A percentile compares a stretch with the other conserved stretches of the same genome.
Evolutionary conservation across 2,888 invertebrate species (phyloP).

Genomic region (Papilio demoleus): DNA sequence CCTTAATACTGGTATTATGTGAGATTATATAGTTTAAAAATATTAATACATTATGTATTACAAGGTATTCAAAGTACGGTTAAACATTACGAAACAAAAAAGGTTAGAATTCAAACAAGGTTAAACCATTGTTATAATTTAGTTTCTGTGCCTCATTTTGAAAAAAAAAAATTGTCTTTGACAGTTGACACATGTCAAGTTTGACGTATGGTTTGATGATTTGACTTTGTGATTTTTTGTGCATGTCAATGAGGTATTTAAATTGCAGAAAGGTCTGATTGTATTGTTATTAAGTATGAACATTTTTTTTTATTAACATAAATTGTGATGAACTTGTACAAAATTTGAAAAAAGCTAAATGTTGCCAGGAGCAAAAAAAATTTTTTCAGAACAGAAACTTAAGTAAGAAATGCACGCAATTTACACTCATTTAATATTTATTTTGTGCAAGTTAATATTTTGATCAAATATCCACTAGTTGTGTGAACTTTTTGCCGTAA

Average conservation of each 20-base stretch:
- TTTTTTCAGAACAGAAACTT: not conserved
- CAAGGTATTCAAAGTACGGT: too few relatives aligned
- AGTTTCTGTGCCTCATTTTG: too few relatives aligned
- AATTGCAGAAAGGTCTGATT: conserved; percentile 6
- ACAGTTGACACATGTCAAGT: not conserved
- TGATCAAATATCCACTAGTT: conserved; percentile 26
- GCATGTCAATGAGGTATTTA: not conserved
- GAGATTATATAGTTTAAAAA: not conserved
- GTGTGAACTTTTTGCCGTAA: conserved; percentile 12
- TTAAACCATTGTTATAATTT: too few relatives aligned
- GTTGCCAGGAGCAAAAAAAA: conserved; percentile 5
- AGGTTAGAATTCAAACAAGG: too few relatives aligned
- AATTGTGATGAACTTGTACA: conserved; percentile 12
- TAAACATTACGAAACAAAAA: too few relatives aligned
- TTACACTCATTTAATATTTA: not conserved
- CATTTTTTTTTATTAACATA: not conserved
- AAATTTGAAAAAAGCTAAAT: not conserved
- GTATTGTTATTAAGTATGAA: not conserved
- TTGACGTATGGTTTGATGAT: not conserved
- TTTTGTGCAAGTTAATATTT: not conserved
- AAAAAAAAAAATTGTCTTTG: too few relatives aligned
- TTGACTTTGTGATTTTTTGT: not conserved
- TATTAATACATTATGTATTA: not conserved
- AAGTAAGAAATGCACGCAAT: not conserved
- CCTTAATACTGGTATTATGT: not conserved